A percentile compares a stretch with the other conserved stretches of the same genome.
Conservation (phyloP, 2,888 invertebrate species). For the Trachelus troglodyta region DNA sequence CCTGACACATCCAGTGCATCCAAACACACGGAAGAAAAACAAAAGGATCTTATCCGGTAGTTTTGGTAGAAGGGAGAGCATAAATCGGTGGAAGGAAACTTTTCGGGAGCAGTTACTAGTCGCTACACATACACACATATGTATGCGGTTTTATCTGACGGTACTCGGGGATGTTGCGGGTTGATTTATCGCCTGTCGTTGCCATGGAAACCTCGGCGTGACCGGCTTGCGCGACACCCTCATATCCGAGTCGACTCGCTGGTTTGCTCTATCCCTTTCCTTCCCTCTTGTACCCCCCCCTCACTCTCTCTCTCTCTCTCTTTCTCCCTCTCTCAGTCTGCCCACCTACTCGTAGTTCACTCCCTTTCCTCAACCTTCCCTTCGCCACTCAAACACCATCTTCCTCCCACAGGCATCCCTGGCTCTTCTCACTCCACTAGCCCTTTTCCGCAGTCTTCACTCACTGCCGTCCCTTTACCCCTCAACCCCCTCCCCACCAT, state of each 20-base stretch:
- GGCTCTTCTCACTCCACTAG: slow-evolving; percentile 21
- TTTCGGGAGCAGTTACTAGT: slow-evolving; percentile 47
- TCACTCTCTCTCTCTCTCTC: slow-evolving; percentile 15
- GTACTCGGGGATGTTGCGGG: slow-evolving; percentile 63
- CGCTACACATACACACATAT: slow-evolving; percentile 39
- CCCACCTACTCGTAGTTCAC: background rate
- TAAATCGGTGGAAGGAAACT: slow-evolving; percentile 50
- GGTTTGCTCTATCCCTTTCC: slow-evolving; percentile 41
- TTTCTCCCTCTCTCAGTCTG: slow-evolving; percentile 8
- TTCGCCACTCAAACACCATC: slow-evolving; percentile 1
- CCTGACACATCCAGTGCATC: background rate
- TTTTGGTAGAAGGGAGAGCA: slow-evolving; percentile 28
- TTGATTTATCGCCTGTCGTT: slow-evolving; percentile 65
- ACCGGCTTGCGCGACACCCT: slow-evolving; percentile 65
- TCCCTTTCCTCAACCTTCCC: slow-evolving; percentile 13
- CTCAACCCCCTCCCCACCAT: background rate
- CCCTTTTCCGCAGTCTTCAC: slow-evolving; percentile 21
- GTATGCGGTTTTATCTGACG: slow-evolving; percentile 60
- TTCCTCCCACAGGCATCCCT: background rate
- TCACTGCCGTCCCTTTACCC: slow-evolving; percentile 18
- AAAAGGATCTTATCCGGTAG: background rate
- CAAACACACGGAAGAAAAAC: background rate
- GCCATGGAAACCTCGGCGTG: slow-evolving; percentile 64
- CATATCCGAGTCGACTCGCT: slow-evolving; percentile 59
- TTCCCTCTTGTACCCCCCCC: slow-evolving; percentile 19